Percentiles rank a stretch among this genome's conserved stretches.
phyloP scores from a whole-genome alignment of 1,140 invertebrate genomes.

The Pachyrhynchus sulphureomaculatus region DNA sequence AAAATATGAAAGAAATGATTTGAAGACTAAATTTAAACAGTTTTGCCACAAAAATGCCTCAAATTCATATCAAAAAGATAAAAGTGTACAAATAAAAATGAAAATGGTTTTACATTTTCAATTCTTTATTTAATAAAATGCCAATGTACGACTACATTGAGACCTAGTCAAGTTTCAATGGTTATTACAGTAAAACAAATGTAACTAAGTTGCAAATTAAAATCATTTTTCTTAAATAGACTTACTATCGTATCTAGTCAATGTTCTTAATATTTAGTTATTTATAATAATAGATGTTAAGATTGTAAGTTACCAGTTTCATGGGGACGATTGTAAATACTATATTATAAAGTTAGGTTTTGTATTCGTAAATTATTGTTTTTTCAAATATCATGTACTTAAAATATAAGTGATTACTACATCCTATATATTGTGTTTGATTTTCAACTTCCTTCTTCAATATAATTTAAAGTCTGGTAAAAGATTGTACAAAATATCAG shows the following conservation, averaged over 20 bases:
- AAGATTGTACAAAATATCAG: no score
- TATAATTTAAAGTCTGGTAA: no score
- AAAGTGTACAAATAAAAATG: background rate
- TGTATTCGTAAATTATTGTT: conserved; percentile 28
- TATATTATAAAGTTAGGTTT: conserved; percentile 19
- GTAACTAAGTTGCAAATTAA: background rate
- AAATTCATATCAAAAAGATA: no score
- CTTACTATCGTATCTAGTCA: conserved; percentile 22
- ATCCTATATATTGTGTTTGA: background rate
- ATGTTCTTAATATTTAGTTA: conserved; percentile 14
- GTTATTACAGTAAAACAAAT: background rate
- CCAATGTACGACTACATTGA: background rate
- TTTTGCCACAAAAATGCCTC: no score
- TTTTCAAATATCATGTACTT: conserved; percentile 32
- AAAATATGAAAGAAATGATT: no score
- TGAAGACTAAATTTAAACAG: no score
- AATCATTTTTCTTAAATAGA: conserved; percentile 8
- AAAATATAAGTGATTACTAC: conserved; percentile 9
- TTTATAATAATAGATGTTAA: conserved; percentile 6
- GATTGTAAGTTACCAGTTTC: background rate
- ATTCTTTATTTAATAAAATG: background rate
- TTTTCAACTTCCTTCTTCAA: no score
- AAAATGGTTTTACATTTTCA: conserved; percentile 16
- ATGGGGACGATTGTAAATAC: conserved; percentile 10
- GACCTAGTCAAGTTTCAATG: background rate